These are phyloP conservation scores for Scaptodrosophila lebanonensis DNA, from an alignment of 1,140 invertebrate species.

Conservation along the genomic window DNA sequence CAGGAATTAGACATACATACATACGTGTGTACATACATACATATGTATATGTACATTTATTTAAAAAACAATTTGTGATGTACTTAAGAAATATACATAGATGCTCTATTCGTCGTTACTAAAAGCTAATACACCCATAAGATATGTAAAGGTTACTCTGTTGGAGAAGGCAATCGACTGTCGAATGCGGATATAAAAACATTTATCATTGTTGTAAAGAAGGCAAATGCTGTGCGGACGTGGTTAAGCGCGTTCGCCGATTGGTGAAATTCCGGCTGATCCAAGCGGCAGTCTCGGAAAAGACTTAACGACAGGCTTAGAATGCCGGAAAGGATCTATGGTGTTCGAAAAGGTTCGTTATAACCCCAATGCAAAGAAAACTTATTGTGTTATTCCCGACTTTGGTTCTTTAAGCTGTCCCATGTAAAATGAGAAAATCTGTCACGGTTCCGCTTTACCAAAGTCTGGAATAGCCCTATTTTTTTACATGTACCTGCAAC, in stretches of 20 bases:
- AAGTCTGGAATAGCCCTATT: too few relatives aligned
- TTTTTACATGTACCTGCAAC: constrained; percentile 91
- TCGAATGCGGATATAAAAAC: constrained; percentile 89
- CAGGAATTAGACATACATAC: constrained; percentile 9
- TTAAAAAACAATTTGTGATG: not conserved
- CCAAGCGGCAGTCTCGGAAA: constrained; percentile 85
- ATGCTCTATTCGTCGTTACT: constrained; percentile 46
- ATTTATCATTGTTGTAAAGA: constrained; percentile 86
- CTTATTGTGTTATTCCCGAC: too few relatives aligned
- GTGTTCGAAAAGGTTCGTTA: constrained; percentile 25
- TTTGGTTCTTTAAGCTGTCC: not conserved
- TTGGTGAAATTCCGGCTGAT: constrained; percentile 82
- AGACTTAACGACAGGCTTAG: constrained; percentile 85
- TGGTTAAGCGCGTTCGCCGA: constrained; percentile 86
- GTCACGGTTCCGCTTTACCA: not conserved
- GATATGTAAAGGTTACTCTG: constrained; percentile 47
- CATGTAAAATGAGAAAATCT: not conserved
- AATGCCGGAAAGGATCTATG: constrained; percentile 81
- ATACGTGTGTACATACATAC: not conserved
- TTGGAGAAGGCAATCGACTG: constrained; percentile 58
- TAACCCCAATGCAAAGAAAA: constrained; percentile 10
- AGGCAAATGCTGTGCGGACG: constrained; percentile 83
- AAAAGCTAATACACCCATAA: too few relatives aligned
- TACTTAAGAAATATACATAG: not conserved
- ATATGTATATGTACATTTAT: not conserved